phyloP scores from a whole-genome alignment of 2,888 invertebrate species.

The Agrochola circellaris region DNA sequence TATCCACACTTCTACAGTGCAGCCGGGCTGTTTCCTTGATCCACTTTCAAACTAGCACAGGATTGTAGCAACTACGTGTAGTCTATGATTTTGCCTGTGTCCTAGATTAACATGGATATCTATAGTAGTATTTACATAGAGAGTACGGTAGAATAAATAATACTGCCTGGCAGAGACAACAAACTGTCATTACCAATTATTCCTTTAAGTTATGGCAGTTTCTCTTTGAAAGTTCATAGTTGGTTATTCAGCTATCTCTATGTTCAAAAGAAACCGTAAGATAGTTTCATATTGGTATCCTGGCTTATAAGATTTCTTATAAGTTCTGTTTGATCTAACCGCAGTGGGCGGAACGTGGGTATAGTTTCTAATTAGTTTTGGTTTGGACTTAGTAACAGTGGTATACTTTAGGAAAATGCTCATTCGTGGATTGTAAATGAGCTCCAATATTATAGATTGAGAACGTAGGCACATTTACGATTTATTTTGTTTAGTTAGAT shows the following conservation, averaged over 20 bases:
- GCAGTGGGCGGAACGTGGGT: conserved; percentile 24
- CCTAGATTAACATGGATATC: conserved; percentile 19
- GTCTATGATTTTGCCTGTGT: conserved; percentile 20
- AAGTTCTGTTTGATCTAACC: conserved; percentile 16
- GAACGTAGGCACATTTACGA: neutral
- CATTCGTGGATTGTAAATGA: neutral
- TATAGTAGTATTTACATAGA: conserved; percentile 9
- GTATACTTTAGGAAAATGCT: neutral
- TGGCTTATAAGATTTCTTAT: conserved; percentile 24
- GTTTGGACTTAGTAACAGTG: conserved; percentile 2
- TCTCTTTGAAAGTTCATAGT: conserved; percentile 12
- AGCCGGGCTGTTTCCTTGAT: conserved; percentile 59
- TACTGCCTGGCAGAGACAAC: neutral
- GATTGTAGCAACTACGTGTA: conserved; percentile 41
- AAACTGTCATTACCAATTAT: neutral
- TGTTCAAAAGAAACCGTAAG: conserved; percentile 5
- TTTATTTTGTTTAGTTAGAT: too few species aligned
- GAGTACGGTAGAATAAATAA: neutral
- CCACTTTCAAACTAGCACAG: conserved; percentile 60
- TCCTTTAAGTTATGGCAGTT: neutral
- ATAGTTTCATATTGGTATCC: conserved; percentile 12
- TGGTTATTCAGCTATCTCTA: neutral
- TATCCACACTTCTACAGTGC: conserved; percentile 48
- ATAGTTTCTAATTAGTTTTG: conserved; percentile 40
- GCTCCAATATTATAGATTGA: neutral